Evolutionary conservation across 2,888 invertebrate genomes (phyloP).

Genomic region (Acrobasis suavella): DNA sequence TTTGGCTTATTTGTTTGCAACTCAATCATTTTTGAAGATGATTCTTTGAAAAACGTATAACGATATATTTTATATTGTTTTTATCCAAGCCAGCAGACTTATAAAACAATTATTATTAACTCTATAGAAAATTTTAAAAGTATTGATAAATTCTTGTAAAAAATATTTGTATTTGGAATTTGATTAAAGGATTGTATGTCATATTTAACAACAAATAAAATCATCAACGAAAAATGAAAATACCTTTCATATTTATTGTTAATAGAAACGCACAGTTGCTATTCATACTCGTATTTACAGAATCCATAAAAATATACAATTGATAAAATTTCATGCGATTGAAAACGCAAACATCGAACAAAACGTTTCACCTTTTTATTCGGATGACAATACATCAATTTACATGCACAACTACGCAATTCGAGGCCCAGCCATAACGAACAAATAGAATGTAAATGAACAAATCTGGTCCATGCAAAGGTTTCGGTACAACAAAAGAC

Average conservation of each 20-base stretch:
- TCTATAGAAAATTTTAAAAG: too few relatives aligned
- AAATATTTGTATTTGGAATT: too few relatives aligned
- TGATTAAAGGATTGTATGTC: too few relatives aligned
- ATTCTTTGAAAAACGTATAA: too few relatives aligned
- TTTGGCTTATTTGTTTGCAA: too few relatives aligned
- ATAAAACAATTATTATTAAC: too few relatives aligned
- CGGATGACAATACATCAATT: constrained; percentile 14
- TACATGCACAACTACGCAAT: constrained; percentile 15
- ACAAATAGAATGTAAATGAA: constrained; percentile 36
- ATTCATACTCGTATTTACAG: constrained; percentile 4
- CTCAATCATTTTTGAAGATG: too few relatives aligned
- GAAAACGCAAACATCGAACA: constrained; percentile 11
- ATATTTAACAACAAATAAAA: not conserved
- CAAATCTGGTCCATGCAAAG: constrained; percentile 45
- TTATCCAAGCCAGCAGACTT: too few relatives aligned
- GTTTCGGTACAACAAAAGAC: constrained; percentile 56
- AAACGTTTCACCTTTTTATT: constrained; percentile 19
- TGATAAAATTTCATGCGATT: constrained; percentile 19
- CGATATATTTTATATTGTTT: too few relatives aligned
- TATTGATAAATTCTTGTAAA: too few relatives aligned
- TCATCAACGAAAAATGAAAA: not conserved
- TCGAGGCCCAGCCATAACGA: constrained; percentile 23
- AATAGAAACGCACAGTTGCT: not conserved
- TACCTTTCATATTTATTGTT: not conserved
- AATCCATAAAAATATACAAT: constrained; percentile 13